These are phyloP conservation scores for Platysternon megacephalum DNA, from an alignment of 2,113 vertebrate genomes.

Conservation along the genomic window DNA sequence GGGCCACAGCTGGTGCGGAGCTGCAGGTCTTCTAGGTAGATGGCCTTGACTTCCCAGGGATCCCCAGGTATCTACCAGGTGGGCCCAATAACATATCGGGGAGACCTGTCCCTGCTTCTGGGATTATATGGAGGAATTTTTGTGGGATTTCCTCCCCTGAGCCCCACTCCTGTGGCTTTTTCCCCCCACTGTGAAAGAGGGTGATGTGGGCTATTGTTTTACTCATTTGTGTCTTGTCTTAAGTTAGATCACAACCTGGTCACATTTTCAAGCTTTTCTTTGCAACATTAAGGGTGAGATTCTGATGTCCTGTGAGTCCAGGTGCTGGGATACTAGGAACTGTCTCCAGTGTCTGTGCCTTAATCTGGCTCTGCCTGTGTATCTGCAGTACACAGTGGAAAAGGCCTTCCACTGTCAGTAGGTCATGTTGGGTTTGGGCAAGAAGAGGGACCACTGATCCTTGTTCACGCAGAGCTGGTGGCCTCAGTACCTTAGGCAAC, in stretches of 20 bases:
- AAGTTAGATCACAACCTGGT: neutral
- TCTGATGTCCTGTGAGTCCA: neutral
- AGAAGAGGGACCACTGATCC: neutral
- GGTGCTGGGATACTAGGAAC: neutral
- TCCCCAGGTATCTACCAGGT: neutral
- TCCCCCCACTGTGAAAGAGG: neutral
- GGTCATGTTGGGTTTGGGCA: neutral
- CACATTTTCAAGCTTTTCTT: neutral
- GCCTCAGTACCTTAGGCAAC: neutral
- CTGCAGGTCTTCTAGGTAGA: neutral
- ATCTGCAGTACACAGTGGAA: neutral
- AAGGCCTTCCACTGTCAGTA: neutral
- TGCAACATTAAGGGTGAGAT: neutral
- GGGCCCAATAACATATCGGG: neutral
- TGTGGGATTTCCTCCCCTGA: neutral
- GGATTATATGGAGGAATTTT: neutral
- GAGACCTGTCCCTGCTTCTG: neutral
- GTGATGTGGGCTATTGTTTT: neutral
- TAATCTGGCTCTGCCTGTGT: neutral
- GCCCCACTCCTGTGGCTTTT: neutral
- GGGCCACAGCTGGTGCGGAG: neutral
- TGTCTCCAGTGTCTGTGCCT: neutral
- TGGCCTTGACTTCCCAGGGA: neutral
- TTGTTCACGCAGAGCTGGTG: neutral
- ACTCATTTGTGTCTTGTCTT: neutral